Evolutionary conservation across 2,888 invertebrate genomes (phyloP), one percentile per base, ranked within the genome.

Genomic region (Stegana nigrithorax): DNA sequence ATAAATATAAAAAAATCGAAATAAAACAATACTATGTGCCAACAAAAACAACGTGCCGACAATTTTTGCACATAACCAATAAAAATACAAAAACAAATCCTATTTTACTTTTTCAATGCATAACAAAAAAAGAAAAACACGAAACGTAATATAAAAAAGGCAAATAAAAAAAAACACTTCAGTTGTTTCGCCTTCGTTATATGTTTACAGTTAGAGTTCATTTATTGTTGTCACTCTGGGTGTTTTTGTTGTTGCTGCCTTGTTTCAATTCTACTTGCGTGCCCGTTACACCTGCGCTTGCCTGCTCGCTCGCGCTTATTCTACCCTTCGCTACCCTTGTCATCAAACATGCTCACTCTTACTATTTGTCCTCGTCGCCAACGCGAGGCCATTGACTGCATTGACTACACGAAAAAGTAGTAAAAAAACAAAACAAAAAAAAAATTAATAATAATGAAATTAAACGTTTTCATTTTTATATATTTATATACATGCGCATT

Each of bases 301-400:
- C 32, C 10, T 14, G n/a, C 62, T 60, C 26, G 50, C 32, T 65
- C 55, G 19, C 50, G 57, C 55, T 36, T 32, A 25, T 26, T 12
- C 4, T 25, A 36, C 27, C 23, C 44, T 12, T 44, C 17, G 59
- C 36, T 27, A 4, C 27, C 57, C 66, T 32, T 68, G n/a, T 14
- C 14, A 8, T 44, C 10, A n/a, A 44, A n/a, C 14, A 12, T 7
- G 7, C 39, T 23, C 23, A 23, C 3, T 21, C 21, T 27, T 21
- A 21, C 8, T 60, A 64, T 71, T 66, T 67, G 68, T 70, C 69
- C 67, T 73, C 70, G 70, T 65, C 68, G 64, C 64, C 66, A 66
- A 64, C 53, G 50, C 19, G 71, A 75, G 75, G 77, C 76, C 75
- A 71, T 63, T 78, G 73, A 76, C 72, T 73, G 72, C 65, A 47